A percentile compares a stretch with the other conserved stretches of the same genome.
Conservation (phyloP, 2,888 invertebrate genomes). For the Leucozona laternaria region DNA sequence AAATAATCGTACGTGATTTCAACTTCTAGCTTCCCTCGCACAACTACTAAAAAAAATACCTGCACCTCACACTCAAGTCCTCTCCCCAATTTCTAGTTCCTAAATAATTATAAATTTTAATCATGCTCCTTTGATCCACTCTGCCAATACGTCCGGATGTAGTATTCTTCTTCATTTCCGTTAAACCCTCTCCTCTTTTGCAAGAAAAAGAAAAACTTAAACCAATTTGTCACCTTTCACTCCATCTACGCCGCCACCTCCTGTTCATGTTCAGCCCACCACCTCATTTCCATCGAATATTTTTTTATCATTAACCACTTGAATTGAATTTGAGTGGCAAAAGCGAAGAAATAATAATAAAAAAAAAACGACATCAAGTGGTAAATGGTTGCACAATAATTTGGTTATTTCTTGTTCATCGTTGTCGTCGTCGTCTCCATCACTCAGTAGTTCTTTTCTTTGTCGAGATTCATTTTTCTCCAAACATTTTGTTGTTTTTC, state of each 20-base stretch:
- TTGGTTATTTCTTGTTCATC: constrained; percentile 39
- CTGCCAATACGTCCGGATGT: constrained; percentile 23
- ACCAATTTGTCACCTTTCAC: constrained; percentile 36
- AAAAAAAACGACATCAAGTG: constrained; percentile 46
- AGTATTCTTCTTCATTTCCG: constrained; percentile 57
- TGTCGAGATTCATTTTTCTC: constrained; percentile 37
- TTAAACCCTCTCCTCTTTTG: constrained; percentile 28
- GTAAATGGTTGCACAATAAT: constrained; percentile 68
- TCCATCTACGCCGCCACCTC: not conserved
- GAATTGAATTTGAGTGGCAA: constrained; percentile 35
- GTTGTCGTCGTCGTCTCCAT: constrained; percentile 12
- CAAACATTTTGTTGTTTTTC: constrained; percentile 64
- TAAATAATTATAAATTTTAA: constrained; percentile 61
- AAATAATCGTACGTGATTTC: constrained; percentile 23
- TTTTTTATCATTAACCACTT: constrained; percentile 32
- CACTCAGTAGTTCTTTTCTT: constrained; percentile 27
- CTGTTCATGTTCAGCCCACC: not conserved
- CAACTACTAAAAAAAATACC: not conserved
- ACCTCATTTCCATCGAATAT: constrained; percentile 44
- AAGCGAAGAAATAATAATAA: constrained; percentile 27
- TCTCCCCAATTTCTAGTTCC: not conserved
- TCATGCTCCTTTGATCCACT: constrained; percentile 45
- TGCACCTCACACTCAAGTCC: not conserved
- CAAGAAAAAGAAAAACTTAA: constrained; percentile 39
- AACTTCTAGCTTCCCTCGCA: not conserved